Evolutionary conservation across 2,113 vertebrate genomes (phyloP).

Genomic region (Ascaphus truei): DNA sequence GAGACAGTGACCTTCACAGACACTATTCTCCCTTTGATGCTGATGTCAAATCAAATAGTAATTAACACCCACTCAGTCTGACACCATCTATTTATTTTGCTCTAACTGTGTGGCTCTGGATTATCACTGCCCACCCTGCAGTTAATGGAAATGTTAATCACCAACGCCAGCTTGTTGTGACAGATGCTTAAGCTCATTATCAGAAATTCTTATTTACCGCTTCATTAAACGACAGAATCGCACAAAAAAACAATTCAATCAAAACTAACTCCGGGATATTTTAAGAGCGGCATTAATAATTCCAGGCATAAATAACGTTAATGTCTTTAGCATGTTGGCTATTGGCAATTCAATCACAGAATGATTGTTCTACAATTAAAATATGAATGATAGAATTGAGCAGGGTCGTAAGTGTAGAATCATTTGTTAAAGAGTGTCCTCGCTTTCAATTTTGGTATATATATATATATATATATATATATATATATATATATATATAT

Average conservation of each 20-base stretch:
- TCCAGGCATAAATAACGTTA: conserved; percentile 72
- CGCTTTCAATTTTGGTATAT: too few relatives aligned
- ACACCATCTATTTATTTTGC: conserved; percentile 75
- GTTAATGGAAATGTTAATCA: conserved; percentile 81
- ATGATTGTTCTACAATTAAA: conserved; percentile 58
- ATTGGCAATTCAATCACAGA: conserved; percentile 51
- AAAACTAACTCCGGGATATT: conserved; percentile 74
- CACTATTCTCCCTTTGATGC: conserved; percentile 39
- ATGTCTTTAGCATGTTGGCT: conserved; percentile 62
- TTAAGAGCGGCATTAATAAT: conserved; percentile 72
- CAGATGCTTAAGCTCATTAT: conserved; percentile 82
- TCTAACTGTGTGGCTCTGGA: conserved; percentile 65
- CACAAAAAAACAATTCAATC: conserved; percentile 70
- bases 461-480: too few relatives aligned
- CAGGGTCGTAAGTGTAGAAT: conserved; percentile 25
- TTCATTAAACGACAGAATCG: conserved; percentile 79
- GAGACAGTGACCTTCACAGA: conserved; percentile 52
- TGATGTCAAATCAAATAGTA: conserved; percentile 61
- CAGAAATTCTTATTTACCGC: conserved; percentile 87
- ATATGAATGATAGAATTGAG: conserved; percentile 46
- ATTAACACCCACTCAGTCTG: conserved; percentile 69
- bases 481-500: conserved; percentile 2
- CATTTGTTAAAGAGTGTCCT: too few relatives aligned
- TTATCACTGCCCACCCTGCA: conserved; percentile 68
- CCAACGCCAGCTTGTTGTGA: conserved; percentile 73